phyloP scores from a whole-genome alignment of 2,888 invertebrate genomes.

The Andrena dorsata region DNA sequence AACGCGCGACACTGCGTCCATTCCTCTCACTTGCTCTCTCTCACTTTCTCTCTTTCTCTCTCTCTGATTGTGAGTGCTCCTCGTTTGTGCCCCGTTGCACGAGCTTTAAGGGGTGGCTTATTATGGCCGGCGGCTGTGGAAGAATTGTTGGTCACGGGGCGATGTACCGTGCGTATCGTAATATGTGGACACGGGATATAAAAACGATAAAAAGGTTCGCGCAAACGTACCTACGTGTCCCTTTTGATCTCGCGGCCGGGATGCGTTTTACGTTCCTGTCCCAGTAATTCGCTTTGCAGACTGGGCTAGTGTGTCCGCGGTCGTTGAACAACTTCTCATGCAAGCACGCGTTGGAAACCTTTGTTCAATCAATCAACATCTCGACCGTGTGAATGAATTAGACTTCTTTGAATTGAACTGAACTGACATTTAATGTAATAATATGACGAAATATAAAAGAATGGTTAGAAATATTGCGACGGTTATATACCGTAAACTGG shows the following conservation, averaged over 20 bases:
- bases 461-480: too few relatives aligned
- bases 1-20: conserved; percentile 12
- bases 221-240: neutral
- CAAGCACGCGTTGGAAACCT: too few relatives aligned
- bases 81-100: too few relatives aligned
- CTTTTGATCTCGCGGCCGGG: neutral
- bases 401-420: too few relatives aligned
- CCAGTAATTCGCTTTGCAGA: neutral
- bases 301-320: neutral
- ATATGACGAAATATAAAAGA: too few relatives aligned
- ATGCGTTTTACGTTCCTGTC: neutral
- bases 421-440: too few relatives aligned
- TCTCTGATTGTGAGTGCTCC: too few relatives aligned
- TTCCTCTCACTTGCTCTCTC: neutral
- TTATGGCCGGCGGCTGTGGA: conserved; percentile 8
- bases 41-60: neutral
- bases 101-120: neutral
- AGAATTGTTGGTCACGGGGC: conserved; percentile 11
- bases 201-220: neutral
- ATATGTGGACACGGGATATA: neutral
- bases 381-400: too few relatives aligned
- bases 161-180: conserved; percentile 3
- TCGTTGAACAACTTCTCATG: neutral
- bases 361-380: too few relatives aligned
- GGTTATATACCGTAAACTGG: too few relatives aligned